Base-by-base conservation (phyloP, 2,113 vertebrate species). In the Myocastor coypus region DNA sequence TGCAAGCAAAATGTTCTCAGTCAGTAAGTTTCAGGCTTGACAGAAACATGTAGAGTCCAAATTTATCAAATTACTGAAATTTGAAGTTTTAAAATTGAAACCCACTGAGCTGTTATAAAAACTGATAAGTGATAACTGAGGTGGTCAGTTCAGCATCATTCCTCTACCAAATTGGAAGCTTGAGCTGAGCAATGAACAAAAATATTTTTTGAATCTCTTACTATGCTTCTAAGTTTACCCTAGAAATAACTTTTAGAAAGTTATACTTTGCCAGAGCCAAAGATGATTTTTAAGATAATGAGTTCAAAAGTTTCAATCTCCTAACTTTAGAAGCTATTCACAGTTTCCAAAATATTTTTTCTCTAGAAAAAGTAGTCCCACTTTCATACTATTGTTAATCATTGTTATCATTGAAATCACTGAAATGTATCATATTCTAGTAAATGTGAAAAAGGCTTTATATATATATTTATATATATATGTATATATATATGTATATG, bases 231-330 rank as follows among this genome's bases (percentile, higher is more conserved):
- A 89, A 87, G 83, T 81, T 92, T 89, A 83, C 22, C 37, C 22
- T 16, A 92, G n/a, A 91, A 91, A 84, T 61, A 50, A 3, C 22
- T 87, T 64, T 77, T 28, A 40, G 40, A 92, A 89, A 87, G 20
- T 64, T 83, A 81, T 30, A 64, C 80, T 66, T 50, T 73, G 22
- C 14, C 63, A 84, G 64, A 89, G 50, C 13, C 71, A 42, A 91
- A 92, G 46, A 42, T 6, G 3, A 81, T 92, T 84, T 84, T 87
- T 90, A 89, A 94, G 66, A 86, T 75, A 95, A 84, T 88, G 28
- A 94, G 57, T 91, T 95, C 46, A 80, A 92, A 96, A 96, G 34
- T 83, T 94, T 68, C 34, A 64, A 87, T 28, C 42, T 94, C 16
- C 73, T 90, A 96, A 90, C 40, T 88, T 88, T 85, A 77, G 83